Base-by-base conservation (phyloP, 2,113 vertebrate genomes). In the Takifugu bimaculatus region DNA sequence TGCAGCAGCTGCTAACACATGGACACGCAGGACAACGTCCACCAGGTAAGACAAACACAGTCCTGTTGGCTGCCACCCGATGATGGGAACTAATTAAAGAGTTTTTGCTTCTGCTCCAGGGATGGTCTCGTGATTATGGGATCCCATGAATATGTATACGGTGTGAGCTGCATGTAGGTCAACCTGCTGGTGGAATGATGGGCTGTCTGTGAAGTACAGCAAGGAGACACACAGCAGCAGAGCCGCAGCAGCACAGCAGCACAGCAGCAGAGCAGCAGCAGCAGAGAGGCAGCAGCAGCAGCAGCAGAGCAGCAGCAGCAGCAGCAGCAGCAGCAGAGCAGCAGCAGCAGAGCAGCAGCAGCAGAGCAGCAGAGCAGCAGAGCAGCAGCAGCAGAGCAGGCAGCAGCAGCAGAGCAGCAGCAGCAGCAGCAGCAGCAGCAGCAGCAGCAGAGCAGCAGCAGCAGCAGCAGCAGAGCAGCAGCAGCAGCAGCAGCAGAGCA, bases 61-160 rank as follows among this genome's bases (percentile, higher is more conserved):
- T 54, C 54, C 63, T 50, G 56, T 44, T 72, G 74, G 69, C 72
- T 76, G 76, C 71, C 68, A 50, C 64, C 2, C 4, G 57, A 74
- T 82, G 72, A 80, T 74, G 56, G 72, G 65, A 64, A 56, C 78
- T 84, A 85, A 88, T 88, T 82, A 86, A 63, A 72, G 69, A 79
- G 71, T 77, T 85, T 83, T 77, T 70, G 70, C 79, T 60, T 70
- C 68, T 0, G 44, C 81, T 84, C 66, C 65, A 63, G 72, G 68
- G 76, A 70, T 52, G 53, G 60, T 75, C 60, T 76, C 43, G 52
- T 83, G 80, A 84, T 81, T 77, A 78, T 72, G 76, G 63, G 72
- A 80, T 47, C 65, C 50, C 62, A 74, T 87, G 80, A 83, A 86
- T 88, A 88, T 88, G 83, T 69, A 87, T 80, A 75, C 0, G 27